phyloP scores from a whole-genome alignment of 2,888 invertebrate genomes.

The Zelleria hepariella region DNA sequence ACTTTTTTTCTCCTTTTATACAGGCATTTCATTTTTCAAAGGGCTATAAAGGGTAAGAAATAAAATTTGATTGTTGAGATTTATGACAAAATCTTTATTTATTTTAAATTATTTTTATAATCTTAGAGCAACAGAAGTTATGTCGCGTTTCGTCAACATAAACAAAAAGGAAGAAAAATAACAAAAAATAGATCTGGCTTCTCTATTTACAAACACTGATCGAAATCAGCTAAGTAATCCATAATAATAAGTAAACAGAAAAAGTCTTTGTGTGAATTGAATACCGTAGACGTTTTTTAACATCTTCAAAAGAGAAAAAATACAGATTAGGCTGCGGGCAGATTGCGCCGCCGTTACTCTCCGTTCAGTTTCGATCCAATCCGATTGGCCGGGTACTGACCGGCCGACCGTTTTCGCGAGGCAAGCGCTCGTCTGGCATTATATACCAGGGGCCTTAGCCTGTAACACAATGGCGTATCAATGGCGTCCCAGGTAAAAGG shows the following conservation, averaged over 20 bases:
- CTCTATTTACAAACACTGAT: conserved; percentile 52
- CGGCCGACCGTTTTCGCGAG: no score
- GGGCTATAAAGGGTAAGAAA: neutral
- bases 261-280: conserved; percentile 28
- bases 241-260: conserved; percentile 11
- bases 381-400: no score
- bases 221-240: conserved; percentile 22
- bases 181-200: conserved; percentile 50
- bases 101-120: conserved; percentile 34
- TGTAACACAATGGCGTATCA: no score
- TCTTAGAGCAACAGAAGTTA: conserved; percentile 47
- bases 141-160: conserved; percentile 38
- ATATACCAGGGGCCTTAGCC: no score
- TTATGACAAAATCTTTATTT: conserved; percentile 48
- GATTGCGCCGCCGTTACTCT: no score
- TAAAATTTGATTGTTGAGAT: neutral
- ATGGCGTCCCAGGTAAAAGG: no score
- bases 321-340: no score
- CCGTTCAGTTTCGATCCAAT: no score
- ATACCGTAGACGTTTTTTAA: conserved; percentile 28
- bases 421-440: no score
- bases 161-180: conserved; percentile 50
- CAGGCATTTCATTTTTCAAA: no score
- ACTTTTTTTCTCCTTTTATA: no score
- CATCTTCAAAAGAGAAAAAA: conserved; percentile 22